Percentiles rank a stretch among this genome's conserved stretches.
Evolutionary conservation across 2,888 invertebrate species (phyloP).

Genomic region (Drosophila vallismaia): DNA sequence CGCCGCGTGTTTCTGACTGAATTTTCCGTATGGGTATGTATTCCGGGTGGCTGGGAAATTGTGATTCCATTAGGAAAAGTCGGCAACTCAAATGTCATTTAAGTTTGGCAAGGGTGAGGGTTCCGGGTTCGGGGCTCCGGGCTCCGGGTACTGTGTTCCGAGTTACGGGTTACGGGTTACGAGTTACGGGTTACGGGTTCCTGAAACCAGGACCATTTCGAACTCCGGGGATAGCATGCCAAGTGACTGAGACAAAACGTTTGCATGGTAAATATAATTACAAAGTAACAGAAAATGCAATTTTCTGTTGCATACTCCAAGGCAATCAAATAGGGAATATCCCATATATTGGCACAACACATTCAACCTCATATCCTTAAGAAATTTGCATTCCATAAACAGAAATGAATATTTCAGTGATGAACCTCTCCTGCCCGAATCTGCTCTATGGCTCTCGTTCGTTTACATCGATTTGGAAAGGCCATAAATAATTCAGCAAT

Average conservation of each 20-base stretch:
- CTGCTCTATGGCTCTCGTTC: constrained; percentile 14
- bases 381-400: constrained; percentile 9
- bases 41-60: constrained; percentile 48
- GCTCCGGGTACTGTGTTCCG: not conserved
- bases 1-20: constrained; percentile 16
- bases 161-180: not conserved
- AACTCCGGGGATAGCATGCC: constrained; percentile 12
- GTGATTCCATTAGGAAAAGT: constrained; percentile 77
- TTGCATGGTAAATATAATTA: constrained; percentile 47
- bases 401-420: constrained; percentile 22
- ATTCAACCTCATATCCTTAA: not conserved
- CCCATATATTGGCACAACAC: not conserved
- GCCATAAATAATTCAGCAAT: constrained; percentile 63
- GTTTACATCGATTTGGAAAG: constrained; percentile 64
- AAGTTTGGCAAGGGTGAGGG: constrained; percentile 49
- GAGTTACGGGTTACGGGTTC: not conserved
- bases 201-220: not conserved
- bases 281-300: constrained; percentile 42
- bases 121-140: not conserved
- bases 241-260: constrained; percentile 31
- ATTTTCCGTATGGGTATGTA: constrained; percentile 10
- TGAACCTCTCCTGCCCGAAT: constrained; percentile 5
- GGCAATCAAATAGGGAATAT: constrained; percentile 17
- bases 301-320: constrained; percentile 31
- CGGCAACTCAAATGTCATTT: constrained; percentile 74